Evolutionary conservation across 2,113 vertebrate genomes (phyloP).

Genomic region (Lophochroa leadbeateri): DNA sequence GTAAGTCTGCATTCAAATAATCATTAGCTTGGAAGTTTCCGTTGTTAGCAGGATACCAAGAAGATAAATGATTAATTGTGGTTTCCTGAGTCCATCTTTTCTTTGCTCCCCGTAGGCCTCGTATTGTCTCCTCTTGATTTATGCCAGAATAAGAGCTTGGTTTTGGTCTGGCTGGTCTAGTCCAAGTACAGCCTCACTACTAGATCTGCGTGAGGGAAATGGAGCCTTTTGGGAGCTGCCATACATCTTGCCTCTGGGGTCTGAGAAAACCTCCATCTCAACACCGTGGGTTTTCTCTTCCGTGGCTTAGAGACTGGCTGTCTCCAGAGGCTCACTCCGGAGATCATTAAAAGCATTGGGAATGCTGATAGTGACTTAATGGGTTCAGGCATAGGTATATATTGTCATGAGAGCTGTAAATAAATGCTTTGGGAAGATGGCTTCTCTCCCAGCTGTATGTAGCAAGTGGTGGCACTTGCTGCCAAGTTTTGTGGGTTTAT

Average conservation of each 20-base stretch:
- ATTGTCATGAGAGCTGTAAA: not conserved
- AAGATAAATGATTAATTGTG: slow-evolving; percentile 41
- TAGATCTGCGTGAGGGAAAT: not conserved
- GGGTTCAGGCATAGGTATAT: not conserved
- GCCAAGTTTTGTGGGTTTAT: not conserved
- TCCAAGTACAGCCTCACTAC: not conserved
- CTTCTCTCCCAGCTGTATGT: not conserved
- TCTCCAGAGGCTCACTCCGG: not conserved
- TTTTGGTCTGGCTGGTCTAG: not conserved
- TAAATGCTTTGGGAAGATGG: not conserved
- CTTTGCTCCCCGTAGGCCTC: not conserved
- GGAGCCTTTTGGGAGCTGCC: not conserved
- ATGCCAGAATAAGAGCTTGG: not conserved
- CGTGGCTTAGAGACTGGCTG: not conserved
- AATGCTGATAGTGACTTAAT: not conserved
- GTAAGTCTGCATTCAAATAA: slow-evolving; percentile 12
- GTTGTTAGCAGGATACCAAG: not conserved
- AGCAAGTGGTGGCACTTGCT: not conserved
- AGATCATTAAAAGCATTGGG: not conserved
- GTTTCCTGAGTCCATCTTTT: slow-evolving; percentile 34
- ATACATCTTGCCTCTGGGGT: not conserved
- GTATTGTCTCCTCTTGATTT: slow-evolving; percentile 33
- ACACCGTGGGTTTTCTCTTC: not conserved
- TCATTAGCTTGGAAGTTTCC: slow-evolving; percentile 28
- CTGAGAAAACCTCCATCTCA: not conserved